Conservation (phyloP, 2,888 invertebrate genomes). For the Frankliniella fusca region DNA sequence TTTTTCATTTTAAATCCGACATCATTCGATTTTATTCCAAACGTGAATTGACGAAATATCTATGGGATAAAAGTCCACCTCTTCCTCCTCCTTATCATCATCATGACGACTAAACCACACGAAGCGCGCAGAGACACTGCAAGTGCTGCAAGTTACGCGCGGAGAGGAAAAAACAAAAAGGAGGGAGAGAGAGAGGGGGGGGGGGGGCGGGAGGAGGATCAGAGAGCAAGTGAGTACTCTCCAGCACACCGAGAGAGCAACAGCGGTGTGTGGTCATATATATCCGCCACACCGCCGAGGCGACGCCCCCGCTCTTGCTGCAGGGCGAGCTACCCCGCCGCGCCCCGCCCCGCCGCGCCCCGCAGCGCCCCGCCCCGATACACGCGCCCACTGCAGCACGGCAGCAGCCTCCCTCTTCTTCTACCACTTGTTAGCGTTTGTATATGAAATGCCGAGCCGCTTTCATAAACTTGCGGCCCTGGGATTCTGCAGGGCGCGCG, state of each 20-base stretch:
- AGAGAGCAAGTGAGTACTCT: background rate
- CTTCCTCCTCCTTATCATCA: no score
- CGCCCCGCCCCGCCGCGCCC: background rate
- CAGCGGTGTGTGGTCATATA: background rate
- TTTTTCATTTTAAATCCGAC: no score
- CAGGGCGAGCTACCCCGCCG: background rate
- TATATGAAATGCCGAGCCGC: conserved; percentile 11
- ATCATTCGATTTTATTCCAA: no score
- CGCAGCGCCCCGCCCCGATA: no score
- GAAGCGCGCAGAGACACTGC: no score
- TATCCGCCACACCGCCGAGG: background rate
- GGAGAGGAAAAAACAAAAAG: background rate
- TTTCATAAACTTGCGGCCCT: conserved; percentile 8
- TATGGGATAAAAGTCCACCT: no score
- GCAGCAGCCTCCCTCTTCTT: background rate
- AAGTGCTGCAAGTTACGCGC: background rate
- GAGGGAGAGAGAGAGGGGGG: no score
- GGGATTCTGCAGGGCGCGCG: background rate
- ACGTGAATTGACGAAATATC: no score
- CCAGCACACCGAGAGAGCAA: background rate
- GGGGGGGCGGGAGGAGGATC: background rate
- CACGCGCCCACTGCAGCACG: background rate
- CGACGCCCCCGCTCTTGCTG: background rate
- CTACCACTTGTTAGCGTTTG: background rate
- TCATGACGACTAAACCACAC: no score